Percentiles rank a stretch among this genome's conserved stretches.
Evolutionary conservation across 2,888 invertebrate species (phyloP).

Genomic region (Phymatocera aterrima): DNA sequence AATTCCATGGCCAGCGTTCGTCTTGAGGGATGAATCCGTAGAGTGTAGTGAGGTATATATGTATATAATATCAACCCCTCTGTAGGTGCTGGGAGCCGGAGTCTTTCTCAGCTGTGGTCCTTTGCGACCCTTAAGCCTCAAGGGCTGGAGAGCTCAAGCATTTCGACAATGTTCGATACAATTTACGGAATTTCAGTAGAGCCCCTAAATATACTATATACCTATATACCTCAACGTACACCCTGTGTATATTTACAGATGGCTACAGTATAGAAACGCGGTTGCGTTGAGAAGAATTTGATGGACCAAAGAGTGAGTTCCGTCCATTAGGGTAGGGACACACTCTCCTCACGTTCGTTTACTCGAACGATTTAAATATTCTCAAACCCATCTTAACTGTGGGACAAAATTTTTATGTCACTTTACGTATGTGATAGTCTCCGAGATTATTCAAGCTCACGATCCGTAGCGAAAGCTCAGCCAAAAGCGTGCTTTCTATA

Average conservation of each 20-base stretch:
- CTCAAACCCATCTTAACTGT: no score
- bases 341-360: neutral
- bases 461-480: no score
- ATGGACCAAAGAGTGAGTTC: neutral
- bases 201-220: neutral
- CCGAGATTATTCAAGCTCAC: no score
- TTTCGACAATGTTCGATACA: slow-evolving; percentile 41
- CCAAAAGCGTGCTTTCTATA: neutral
- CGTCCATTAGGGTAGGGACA: neutral
- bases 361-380: neutral
- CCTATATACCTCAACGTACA: neutral
- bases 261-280: neutral
- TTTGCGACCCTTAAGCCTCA: slow-evolving; percentile 21
- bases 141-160: slow-evolving; percentile 27
- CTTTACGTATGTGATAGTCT: neutral
- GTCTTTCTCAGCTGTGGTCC: slow-evolving; percentile 15
- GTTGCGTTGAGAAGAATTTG: neutral
- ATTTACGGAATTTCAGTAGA: slow-evolving; percentile 38
- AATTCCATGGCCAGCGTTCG: slow-evolving; percentile 10
- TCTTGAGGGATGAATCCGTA: neutral
- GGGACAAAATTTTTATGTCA: neutral
- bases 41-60: no score
- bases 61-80: neutral
- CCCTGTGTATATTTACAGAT: neutral
- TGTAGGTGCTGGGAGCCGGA: neutral